Conservation (phyloP, 1,140 invertebrate species). For the Drosophila athabasca region DNA sequence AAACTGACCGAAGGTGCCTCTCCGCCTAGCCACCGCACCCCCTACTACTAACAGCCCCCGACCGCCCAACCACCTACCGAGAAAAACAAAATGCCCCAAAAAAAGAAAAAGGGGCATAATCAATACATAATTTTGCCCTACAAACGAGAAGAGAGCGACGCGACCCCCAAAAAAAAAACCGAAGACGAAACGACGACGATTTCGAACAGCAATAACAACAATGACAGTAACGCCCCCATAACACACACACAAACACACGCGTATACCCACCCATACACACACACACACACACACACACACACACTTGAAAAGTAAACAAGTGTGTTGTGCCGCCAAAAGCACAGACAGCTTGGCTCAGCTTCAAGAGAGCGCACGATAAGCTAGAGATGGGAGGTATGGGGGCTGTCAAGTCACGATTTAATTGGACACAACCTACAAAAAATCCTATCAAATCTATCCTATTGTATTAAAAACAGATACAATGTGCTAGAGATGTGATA, state of each 20-base stretch:
- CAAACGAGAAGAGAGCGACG: constrained; percentile 67
- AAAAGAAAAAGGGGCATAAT: constrained; percentile 62
- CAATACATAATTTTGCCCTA: constrained; percentile 83
- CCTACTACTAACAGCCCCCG: background rate
- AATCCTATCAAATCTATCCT: no score
- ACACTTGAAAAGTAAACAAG: constrained; percentile 69
- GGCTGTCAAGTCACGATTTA: constrained; percentile 8
- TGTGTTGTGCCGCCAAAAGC: constrained; percentile 76
- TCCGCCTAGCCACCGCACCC: background rate
- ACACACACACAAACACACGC: constrained; percentile 18
- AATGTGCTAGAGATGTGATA: no score
- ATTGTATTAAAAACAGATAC: no score
- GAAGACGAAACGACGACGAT: constrained; percentile 56
- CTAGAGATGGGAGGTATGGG: constrained; percentile 25
- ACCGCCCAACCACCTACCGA: background rate
- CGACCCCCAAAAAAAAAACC: constrained; percentile 61
- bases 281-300: background rate
- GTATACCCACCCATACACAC: background rate
- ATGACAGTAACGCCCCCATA: constrained; percentile 73
- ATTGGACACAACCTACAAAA: constrained; percentile 24
- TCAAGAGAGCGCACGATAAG: constrained; percentile 44
- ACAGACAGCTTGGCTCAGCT: constrained; percentile 76
- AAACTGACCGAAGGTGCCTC: constrained; percentile 40
- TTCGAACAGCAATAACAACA: constrained; percentile 64
- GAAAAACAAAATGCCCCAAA: constrained; percentile 11